Evolutionary conservation across 2,113 vertebrate species (phyloP).

Genomic region (Kryptolebias marmoratus): DNA sequence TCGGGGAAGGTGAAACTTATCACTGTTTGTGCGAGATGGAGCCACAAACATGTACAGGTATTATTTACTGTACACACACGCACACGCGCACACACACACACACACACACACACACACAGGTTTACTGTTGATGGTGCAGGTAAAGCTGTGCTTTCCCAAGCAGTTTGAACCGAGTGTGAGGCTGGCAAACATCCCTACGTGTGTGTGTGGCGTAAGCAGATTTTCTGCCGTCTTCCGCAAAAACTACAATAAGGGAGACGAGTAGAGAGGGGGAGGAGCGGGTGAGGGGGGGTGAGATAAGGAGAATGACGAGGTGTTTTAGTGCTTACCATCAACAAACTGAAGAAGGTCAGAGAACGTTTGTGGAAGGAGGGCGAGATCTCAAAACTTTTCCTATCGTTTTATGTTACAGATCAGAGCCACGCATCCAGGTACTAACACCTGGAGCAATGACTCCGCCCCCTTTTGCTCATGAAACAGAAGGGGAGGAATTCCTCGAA

Average conservation of each 20-base stretch:
- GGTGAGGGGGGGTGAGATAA: slow-evolving; percentile 16
- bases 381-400: not conserved
- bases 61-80: slow-evolving; percentile 50
- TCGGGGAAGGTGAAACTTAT: slow-evolving; percentile 11
- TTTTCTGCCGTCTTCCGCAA: slow-evolving; percentile 77
- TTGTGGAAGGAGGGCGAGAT: slow-evolving; percentile 9
- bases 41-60: slow-evolving; percentile 28
- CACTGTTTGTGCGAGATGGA: slow-evolving; percentile 34
- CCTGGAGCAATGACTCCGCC: too few species aligned
- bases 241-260: slow-evolving; percentile 69
- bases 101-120: slow-evolving; percentile 15
- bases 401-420: too few species aligned
- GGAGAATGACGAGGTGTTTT: slow-evolving; percentile 50
- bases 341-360: slow-evolving; percentile 38
- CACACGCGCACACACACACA: slow-evolving; percentile 7
- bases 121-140: slow-evolving; percentile 60
- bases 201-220: slow-evolving; percentile 74
- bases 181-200: slow-evolving; percentile 64
- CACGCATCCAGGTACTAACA: too few species aligned
- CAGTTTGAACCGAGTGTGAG: slow-evolving; percentile 71
- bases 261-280: not conserved
- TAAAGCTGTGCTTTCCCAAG: slow-evolving; percentile 66
- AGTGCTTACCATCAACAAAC: slow-evolving; percentile 50
- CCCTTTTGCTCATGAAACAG: not conserved
- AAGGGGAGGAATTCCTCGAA: not conserved